Percentiles rank a stretch among this genome's conserved stretches.
phyloP scores from a whole-genome alignment of 2,113 vertebrate genomes.

The Chauna torquata region DNA sequence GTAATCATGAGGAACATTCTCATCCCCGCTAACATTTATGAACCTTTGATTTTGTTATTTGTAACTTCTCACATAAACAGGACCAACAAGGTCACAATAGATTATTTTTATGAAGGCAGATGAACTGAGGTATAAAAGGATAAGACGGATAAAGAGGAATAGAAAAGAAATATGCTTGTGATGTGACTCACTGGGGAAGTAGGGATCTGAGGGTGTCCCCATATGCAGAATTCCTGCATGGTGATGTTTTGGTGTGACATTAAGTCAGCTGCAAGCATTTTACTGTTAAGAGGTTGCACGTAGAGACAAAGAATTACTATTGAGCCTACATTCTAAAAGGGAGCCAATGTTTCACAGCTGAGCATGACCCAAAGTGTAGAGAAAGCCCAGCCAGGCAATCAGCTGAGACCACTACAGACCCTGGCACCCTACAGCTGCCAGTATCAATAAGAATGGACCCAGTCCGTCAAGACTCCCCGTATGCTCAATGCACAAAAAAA shows the following conservation, averaged over 20 bases:
- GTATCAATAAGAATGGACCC: not conserved
- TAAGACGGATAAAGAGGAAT: fast-evolving
- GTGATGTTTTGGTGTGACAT: not conserved
- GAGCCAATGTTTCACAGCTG: not conserved
- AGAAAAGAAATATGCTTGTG: not conserved
- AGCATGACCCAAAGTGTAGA: not conserved
- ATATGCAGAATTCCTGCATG: fast-evolving
- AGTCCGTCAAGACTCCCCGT: not conserved
- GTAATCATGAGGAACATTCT: not conserved
- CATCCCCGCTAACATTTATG: not conserved
- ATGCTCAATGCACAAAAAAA: not conserved
- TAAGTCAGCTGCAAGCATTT: not conserved
- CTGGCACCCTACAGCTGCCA: not conserved
- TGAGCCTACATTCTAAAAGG: not conserved
- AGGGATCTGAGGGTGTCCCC: not conserved
- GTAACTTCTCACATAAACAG: not conserved
- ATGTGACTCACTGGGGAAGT: not conserved
- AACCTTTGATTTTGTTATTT: not conserved
- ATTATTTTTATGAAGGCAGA: not conserved
- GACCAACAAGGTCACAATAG: not conserved
- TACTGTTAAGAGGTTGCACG: not conserved
- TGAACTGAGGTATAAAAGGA: not conserved
- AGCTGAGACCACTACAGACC: not conserved
- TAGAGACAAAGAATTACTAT: not conserved
- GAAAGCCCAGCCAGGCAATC: not conserved